These are phyloP conservation scores for Lissocephala sabroskyi DNA, from an alignment of 2,888 invertebrate genomes.

Conservation along the genomic window DNA sequence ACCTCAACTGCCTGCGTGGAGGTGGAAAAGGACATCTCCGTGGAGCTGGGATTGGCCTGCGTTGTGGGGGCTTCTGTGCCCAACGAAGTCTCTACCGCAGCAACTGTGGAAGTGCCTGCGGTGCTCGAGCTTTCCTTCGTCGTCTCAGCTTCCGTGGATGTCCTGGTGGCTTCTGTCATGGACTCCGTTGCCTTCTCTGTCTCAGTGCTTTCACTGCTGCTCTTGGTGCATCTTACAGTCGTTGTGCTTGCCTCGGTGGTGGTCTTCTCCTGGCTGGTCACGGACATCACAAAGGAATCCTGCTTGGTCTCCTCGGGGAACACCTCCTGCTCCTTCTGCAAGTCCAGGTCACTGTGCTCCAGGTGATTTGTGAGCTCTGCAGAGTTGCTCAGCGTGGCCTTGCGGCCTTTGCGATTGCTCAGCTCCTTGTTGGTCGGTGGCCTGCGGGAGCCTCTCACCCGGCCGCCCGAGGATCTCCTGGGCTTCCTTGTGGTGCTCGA, in stretches of 20 bases:
- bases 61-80: conserved; percentile 5
- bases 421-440: conserved; percentile 20
- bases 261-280: neutral
- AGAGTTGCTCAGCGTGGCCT: conserved; percentile 21
- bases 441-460: too few species aligned
- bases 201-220: neutral
- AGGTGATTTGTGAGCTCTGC: neutral
- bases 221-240: too few species aligned
- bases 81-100: too few species aligned
- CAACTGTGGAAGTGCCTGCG: neutral
- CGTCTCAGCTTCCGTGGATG: conserved; percentile 8
- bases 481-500: neutral
- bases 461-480: neutral
- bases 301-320: neutral
- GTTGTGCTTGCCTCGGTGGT: neutral
- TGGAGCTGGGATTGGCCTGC: neutral
- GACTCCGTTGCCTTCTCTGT: neutral
- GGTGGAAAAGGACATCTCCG: neutral
- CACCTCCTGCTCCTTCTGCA: neutral
- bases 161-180: neutral
- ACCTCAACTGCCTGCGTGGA: neutral
- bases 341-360: neutral
- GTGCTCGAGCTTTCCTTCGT: neutral
- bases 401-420: conserved; percentile 41
- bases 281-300: neutral